A percentile compares a stretch with the other conserved stretches of the same genome.
phyloP scores from a whole-genome alignment of 2,888 invertebrate species.

The Drosophila birchii region DNA sequence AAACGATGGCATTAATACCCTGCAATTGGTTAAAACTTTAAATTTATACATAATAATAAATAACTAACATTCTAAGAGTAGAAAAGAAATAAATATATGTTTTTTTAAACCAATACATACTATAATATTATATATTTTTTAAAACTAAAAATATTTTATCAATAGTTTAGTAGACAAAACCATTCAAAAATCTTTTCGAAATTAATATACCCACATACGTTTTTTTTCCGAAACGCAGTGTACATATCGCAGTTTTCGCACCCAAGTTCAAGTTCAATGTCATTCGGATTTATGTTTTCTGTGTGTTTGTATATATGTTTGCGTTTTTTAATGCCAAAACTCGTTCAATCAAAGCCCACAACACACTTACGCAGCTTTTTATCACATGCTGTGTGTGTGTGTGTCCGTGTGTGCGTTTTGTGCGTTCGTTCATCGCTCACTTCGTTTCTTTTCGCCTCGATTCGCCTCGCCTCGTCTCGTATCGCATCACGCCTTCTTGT shows the following conservation, averaged over 20 bases:
- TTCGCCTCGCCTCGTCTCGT: slow-evolving; percentile 38
- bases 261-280: slow-evolving; percentile 78
- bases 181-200: too few species aligned
- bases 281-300: slow-evolving; percentile 47
- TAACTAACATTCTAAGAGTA: not conserved
- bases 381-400: not conserved
- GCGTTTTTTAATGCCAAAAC: slow-evolving; percentile 53
- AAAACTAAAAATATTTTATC: too few species aligned
- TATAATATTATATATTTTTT: too few species aligned
- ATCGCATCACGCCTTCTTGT: slow-evolving; percentile 25
- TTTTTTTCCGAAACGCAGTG: slow-evolving; percentile 15
- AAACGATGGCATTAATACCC: slow-evolving; percentile 3
- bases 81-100: not conserved
- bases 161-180: too few species aligned
- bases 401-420: slow-evolving; percentile 63
- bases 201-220: not conserved
- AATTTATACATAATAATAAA: not conserved
- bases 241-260: slow-evolving; percentile 15
- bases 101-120: too few species aligned
- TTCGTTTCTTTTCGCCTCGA: slow-evolving; percentile 45
- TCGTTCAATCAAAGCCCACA: slow-evolving; percentile 66
- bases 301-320: slow-evolving; percentile 7
- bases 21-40: not conserved
- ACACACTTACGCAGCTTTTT: slow-evolving; percentile 22
- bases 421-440: slow-evolving; percentile 59